A percentile compares a stretch with the other conserved stretches of the same genome.
phyloP scores from a whole-genome alignment of 2,797 vertebrate genomes.

The Enteromius afrohamiltoni region DNA sequence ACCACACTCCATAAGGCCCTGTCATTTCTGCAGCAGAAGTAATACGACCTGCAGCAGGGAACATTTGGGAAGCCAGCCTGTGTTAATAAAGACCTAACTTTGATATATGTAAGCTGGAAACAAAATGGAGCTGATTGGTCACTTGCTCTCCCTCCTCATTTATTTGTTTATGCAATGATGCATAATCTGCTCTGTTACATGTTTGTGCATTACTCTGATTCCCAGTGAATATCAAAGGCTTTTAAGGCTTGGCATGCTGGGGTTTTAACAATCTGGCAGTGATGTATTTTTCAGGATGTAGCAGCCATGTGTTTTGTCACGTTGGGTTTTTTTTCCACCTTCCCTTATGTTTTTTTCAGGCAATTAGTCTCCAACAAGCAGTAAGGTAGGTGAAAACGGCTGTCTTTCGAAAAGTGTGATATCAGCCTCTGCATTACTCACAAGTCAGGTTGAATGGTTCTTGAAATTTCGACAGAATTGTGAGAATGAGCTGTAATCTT shows the following conservation, averaged over 20 bases:
- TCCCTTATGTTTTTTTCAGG: not conserved
- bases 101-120: not conserved
- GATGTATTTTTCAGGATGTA: slow-evolving; percentile 9
- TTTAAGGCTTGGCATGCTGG: slow-evolving; percentile 11
- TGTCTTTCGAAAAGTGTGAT: not conserved
- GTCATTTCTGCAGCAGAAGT: slow-evolving; percentile 13
- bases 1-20: not conserved
- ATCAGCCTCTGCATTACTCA: slow-evolving; percentile 8
- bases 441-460: not conserved
- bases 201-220: slow-evolving; percentile 11
- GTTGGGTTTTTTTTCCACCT: not conserved
- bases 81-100: not conserved
- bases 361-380: slow-evolving; percentile 6
- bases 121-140: slow-evolving; percentile 29
- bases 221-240: slow-evolving; percentile 13
- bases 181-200: slow-evolving; percentile 11
- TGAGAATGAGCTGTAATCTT: not conserved
- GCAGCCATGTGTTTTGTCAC: not conserved
- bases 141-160: slow-evolving; percentile 20
- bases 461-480: not conserved
- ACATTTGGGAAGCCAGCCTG: not conserved
- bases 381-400: not conserved
- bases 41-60: slow-evolving; percentile 12
- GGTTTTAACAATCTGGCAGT: not conserved
- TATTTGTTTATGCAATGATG: not conserved